Percentiles rank a stretch among this genome's conserved stretches.
phyloP scores from a whole-genome alignment of 2,888 invertebrate genomes.

The Epinotia brunnichana region DNA sequence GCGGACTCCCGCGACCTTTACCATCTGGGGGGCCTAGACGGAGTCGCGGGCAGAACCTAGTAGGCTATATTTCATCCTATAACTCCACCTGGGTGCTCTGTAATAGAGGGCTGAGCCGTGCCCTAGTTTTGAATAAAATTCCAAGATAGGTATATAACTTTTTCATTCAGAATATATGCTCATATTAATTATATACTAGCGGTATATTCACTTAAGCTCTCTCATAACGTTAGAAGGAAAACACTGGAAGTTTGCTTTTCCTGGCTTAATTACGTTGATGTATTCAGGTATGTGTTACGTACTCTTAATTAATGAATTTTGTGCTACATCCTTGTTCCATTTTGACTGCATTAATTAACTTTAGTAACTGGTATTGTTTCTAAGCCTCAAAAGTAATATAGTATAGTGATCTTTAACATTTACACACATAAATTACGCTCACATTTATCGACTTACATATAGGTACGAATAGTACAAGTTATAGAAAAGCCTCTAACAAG shows the following conservation, averaged over 20 bases:
- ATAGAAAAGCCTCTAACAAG: too few relatives aligned
- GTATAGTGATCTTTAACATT: too few relatives aligned
- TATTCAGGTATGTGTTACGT: conserved; percentile 26
- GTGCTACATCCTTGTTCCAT: conserved; percentile 16
- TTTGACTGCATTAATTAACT: conserved; percentile 12
- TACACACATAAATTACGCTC: too few relatives aligned
- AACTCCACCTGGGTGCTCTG: too few relatives aligned
- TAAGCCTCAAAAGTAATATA: neutral
- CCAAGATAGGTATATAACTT: neutral
- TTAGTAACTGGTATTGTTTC: conserved; percentile 14
- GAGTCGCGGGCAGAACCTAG: too few relatives aligned
- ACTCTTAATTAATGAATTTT: conserved; percentile 30
- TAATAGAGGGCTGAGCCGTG: too few relatives aligned
- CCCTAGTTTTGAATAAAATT: too few relatives aligned
- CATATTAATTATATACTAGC: neutral
- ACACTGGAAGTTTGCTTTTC: conserved; percentile 18
- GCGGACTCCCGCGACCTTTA: too few relatives aligned
- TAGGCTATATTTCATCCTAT: too few relatives aligned
- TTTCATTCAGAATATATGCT: neutral
- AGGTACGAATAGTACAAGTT: too few relatives aligned
- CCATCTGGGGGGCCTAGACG: too few relatives aligned
- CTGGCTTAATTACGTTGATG: conserved; percentile 25
- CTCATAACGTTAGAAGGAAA: conserved; percentile 23
- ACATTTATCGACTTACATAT: too few relatives aligned
- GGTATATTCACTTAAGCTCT: conserved; percentile 5